Percentiles rank a stretch among this genome's conserved stretches.
Conservation (phyloP, 2,797 vertebrate species). For the Acropternis orthonyx region DNA sequence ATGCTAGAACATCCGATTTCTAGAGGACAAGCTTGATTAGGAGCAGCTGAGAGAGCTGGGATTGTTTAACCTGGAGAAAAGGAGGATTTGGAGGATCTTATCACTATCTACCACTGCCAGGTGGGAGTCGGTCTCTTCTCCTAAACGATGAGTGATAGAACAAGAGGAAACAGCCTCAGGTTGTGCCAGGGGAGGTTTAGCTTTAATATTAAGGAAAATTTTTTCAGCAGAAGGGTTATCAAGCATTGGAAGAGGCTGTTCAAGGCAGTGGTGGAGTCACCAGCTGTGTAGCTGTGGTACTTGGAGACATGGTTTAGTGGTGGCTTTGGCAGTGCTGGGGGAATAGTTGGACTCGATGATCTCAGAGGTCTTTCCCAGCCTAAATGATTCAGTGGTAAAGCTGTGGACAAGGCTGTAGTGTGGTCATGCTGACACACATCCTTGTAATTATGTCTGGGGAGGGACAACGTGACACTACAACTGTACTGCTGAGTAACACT, state of each 20-base stretch:
- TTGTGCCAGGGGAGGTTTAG: not conserved
- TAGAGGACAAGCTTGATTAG: not conserved
- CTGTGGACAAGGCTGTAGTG: rapidly evolving
- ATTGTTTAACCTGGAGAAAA: not conserved
- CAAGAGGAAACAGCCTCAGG: not conserved
- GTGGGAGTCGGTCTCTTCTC: not conserved
- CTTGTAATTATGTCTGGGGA: not conserved
- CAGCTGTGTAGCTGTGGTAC: not conserved
- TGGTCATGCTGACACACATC: rapidly evolving
- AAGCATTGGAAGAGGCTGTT: not conserved
- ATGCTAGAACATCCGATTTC: not conserved
- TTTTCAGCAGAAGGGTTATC: not conserved
- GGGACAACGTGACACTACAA: not conserved
- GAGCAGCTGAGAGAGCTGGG: not conserved
- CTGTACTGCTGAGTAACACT: not conserved
- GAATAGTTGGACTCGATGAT: not conserved
- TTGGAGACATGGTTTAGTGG: not conserved
- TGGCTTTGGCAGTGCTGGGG: not conserved
- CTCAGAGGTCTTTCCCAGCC: not conserved
- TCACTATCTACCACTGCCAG: not conserved
- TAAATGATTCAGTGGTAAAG: not conserved
- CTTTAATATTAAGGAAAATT: not conserved
- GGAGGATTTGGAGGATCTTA: not conserved
- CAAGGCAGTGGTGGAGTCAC: not conserved
- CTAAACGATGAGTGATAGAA: rapidly evolving